These are phyloP conservation scores for Athalia circularis DNA, from an alignment of 2,888 invertebrate genomes.

Conservation along the genomic window DNA sequence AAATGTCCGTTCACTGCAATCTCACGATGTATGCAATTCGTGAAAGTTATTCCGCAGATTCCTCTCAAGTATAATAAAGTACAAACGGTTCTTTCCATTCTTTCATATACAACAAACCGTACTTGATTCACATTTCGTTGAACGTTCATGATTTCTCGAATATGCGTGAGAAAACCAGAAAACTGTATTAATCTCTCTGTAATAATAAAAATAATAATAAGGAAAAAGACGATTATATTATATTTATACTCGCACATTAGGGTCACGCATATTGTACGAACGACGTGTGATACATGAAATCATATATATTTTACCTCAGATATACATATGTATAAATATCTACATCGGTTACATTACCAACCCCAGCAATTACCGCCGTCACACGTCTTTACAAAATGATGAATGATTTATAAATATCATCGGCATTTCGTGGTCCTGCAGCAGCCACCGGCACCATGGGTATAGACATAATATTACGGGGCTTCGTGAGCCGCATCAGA, in stretches of 20 bases:
- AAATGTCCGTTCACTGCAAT: no score
- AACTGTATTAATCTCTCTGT: background rate
- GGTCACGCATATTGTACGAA: slow-evolving; percentile 33
- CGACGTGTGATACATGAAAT: background rate
- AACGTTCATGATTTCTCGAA: background rate
- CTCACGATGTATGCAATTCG: no score
- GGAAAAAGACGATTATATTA: background rate
- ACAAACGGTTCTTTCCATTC: background rate
- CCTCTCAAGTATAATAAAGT: background rate
- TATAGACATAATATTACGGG: background rate
- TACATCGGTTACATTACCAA: background rate
- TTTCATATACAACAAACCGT: background rate
- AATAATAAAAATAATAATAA: background rate
- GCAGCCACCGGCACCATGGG: background rate
- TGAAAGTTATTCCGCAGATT: background rate
- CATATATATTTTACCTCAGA: slow-evolving; percentile 7
- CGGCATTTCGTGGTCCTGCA: slow-evolving; percentile 4
- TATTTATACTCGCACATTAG: slow-evolving; percentile 11
- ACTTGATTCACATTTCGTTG: background rate
- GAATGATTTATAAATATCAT: slow-evolving; percentile 17
- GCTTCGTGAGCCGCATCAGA: background rate
- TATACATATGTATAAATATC: background rate
- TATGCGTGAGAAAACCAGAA: slow-evolving; percentile 33
- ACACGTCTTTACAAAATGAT: slow-evolving; percentile 11
- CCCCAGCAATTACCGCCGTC: slow-evolving; percentile 12